Base-by-base conservation (phyloP, 2,797 vertebrate species). In the Taeniopygia guttata region DNA sequence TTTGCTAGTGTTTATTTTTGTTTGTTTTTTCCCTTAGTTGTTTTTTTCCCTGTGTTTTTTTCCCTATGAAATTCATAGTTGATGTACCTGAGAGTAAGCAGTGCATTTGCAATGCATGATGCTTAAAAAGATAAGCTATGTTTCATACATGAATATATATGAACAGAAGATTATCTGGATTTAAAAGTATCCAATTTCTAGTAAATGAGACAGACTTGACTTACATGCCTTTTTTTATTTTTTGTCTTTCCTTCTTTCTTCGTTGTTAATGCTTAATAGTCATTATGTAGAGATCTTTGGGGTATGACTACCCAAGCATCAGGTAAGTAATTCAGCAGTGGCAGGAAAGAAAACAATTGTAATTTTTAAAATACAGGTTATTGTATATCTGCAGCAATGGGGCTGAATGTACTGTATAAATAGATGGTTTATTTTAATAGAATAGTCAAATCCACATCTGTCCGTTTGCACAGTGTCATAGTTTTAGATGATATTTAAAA, bases 291-390 rank as follows among this genome's bases (percentile, higher is more conserved):
- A 34, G 11, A 56, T 82, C 42, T 91, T 59, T 48, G 60, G 42
- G 36, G 10, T 68, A 26, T 64, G n/a, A 34, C 40, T 13, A 77
- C 20, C 51, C 46, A 36, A 26, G 25, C 21, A 63, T 69, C 43
- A 40, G 38, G 18, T 29, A 84, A 77, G 40, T 58, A 62, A 48
- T 58, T 73, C 26, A 85, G 20, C 23, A 68, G 27, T 51, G 26
- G 17, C 36, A 72, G 19, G 30, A 73, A 63, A 48, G 15, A 70
- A 1, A 1, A 30, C 11, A 11, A 3, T 40, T 42, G 16, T 0
- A 16, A 16, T 43, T 58, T 78, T 81, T 66, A 2, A 60, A 73
- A 46, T 13, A 38, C 43, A 84, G 89, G 22, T 34, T 81, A 10
- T 51, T 38, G 3, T 49, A 5, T 25, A 5, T 49, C 15, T 46